These are phyloP conservation scores for Abramis brama DNA, from an alignment of 2,113 vertebrate species.

Conservation along the genomic window DNA sequence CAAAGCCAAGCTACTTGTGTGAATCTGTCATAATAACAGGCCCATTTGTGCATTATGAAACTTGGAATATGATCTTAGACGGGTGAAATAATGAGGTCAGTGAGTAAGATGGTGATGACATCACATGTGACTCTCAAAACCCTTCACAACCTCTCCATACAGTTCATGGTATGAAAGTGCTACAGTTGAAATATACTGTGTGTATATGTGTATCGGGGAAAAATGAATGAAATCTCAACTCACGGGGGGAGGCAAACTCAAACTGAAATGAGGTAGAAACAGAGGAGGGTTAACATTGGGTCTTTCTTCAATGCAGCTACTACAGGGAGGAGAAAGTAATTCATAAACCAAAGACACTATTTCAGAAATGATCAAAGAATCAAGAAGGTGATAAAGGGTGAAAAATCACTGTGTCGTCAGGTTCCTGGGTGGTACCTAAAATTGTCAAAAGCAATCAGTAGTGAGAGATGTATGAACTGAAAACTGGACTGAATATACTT, in stretches of 20 bases:
- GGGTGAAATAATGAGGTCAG: conserved; percentile 7
- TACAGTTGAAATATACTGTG: neutral
- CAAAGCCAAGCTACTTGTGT: conserved; percentile 7
- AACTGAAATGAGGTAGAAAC: conserved; percentile 21
- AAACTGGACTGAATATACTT: neutral
- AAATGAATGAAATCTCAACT: neutral
- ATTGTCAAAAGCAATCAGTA: neutral
- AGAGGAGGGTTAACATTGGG: neutral
- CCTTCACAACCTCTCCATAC: neutral
- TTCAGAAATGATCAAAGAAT: neutral
- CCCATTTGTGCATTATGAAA: conserved; percentile 39
- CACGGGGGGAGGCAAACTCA: neutral
- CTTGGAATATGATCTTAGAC: conserved; percentile 28
- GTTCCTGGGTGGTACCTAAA: neutral
- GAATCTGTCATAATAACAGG: conserved; percentile 37
- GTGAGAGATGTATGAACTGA: neutral
- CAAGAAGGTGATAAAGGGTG: neutral
- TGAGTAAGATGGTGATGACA: conserved; percentile 6
- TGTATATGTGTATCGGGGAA: neutral
- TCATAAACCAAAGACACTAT: conserved; percentile 24
- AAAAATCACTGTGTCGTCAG: neutral
- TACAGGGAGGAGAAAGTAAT: conserved; percentile 30
- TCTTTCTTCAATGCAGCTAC: conserved; percentile 23
- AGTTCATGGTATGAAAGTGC: neutral
- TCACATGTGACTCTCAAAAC: conserved; percentile 1